Conservation (phyloP, 1,140 invertebrate species). For the Trachymyrmex cornetzi region DNA sequence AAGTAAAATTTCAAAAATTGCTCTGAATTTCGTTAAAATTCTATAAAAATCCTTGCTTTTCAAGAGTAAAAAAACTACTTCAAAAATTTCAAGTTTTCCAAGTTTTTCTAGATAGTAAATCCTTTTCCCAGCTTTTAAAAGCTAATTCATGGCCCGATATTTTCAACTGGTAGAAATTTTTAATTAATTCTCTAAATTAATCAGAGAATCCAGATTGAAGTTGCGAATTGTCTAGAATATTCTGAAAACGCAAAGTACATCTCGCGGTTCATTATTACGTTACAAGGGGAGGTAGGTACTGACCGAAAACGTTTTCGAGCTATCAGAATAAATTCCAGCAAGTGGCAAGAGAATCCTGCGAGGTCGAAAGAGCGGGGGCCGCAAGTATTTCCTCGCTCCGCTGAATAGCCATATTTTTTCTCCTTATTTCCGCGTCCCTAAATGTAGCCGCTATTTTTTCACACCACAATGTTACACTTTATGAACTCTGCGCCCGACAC, state of each 20-base stretch:
- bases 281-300: background rate
- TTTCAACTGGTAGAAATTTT: background rate
- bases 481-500: conserved; percentile 42
- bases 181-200: background rate
- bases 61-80: too few relatives aligned
- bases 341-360: background rate
- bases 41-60: too few relatives aligned
- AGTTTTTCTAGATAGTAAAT: too few relatives aligned
- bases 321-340: conserved; percentile 37
- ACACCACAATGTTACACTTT: conserved; percentile 38
- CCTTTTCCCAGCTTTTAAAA: background rate
- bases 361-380: background rate
- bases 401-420: conserved; percentile 58
- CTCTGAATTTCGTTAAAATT: too few relatives aligned
- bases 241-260: conserved; percentile 5
- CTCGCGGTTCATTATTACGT: conserved; percentile 6
- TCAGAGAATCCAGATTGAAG: background rate
- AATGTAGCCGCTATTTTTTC: conserved; percentile 34
- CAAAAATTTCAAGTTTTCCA: too few relatives aligned
- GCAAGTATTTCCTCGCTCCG: conserved; percentile 49
- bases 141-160: background rate
- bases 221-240: background rate
- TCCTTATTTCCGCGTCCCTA: conserved; percentile 25
- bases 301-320: conserved; percentile 22
- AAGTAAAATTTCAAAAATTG: too few relatives aligned